Evolutionary conservation across 2,113 vertebrate genomes (phyloP).

Genomic region (Phaethornis superciliosus): DNA sequence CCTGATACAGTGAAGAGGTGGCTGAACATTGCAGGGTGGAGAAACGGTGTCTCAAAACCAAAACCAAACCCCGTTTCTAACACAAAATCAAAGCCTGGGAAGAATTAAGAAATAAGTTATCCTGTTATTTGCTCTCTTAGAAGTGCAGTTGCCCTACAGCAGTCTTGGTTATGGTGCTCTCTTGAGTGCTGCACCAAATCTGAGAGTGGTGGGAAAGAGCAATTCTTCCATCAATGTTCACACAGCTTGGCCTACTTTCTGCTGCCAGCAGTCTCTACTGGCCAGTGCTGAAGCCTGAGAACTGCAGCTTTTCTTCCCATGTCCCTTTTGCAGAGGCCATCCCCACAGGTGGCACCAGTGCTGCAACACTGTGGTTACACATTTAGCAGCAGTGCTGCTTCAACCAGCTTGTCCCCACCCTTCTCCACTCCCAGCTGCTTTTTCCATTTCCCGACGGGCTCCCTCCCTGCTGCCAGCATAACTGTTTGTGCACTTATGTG

Average conservation of each 20-base stretch:
- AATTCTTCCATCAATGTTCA: neutral
- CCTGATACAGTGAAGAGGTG: neutral
- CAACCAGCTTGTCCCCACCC: conserved; percentile 20
- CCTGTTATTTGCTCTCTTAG: neutral
- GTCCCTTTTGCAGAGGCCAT: neutral
- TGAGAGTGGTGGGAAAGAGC: neutral
- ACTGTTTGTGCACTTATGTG: conserved; percentile 25
- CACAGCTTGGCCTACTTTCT: neutral
- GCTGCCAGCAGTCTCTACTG: neutral
- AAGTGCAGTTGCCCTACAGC: neutral
- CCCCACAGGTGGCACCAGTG: neutral
- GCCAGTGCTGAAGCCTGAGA: neutral
- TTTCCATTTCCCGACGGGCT: neutral
- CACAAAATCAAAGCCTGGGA: neutral
- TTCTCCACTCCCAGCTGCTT: conserved; percentile 47
- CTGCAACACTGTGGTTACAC: neutral
- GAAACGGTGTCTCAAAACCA: neutral
- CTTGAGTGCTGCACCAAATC: neutral
- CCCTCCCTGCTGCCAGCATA: neutral
- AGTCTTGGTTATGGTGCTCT: neutral
- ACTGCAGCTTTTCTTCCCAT: neutral
- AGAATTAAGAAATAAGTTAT: neutral
- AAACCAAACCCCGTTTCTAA: neutral
- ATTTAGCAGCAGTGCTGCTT: neutral
- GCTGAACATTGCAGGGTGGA: neutral